These are phyloP conservation scores for Spinibarbus caldwelli DNA, from an alignment of 2,797 vertebrate genomes.

Conservation along the genomic window DNA sequence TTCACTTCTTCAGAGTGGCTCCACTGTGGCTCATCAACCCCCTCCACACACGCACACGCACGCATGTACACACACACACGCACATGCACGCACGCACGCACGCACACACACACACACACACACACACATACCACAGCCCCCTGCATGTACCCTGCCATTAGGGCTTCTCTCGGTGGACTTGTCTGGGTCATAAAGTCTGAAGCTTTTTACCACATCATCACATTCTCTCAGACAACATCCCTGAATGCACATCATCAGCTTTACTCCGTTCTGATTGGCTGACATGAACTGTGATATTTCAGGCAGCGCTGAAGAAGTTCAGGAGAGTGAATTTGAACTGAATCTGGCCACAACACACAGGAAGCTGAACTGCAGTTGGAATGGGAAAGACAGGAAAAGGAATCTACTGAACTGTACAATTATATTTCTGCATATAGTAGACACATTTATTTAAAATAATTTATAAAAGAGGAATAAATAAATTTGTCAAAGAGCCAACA, in stretches of 20 bases:
- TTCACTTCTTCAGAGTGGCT: constrained; percentile 67
- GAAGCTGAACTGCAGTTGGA: not conserved
- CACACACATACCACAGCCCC: constrained; percentile 60
- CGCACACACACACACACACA: not conserved
- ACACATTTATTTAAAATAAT: not conserved
- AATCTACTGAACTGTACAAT: not conserved
- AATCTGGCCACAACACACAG: not conserved
- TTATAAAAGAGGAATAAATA: too few species aligned
- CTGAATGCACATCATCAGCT: not conserved
- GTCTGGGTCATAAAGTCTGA: constrained; percentile 49
- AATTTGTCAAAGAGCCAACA: too few species aligned
- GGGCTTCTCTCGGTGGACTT: constrained; percentile 39
- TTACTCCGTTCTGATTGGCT: not conserved
- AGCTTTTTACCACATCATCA: constrained; percentile 54
- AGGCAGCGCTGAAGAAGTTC: not conserved
- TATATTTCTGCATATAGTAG: not conserved
- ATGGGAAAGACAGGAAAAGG: too few species aligned
- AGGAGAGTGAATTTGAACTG: not conserved
- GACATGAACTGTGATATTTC: not conserved
- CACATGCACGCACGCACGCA: constrained; percentile 13
- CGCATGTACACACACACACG: constrained; percentile 18
- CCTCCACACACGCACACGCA: constrained; percentile 50
- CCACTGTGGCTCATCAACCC: constrained; percentile 76
- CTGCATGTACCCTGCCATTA: constrained; percentile 54
- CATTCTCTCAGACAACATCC: constrained; percentile 31